A percentile compares a stretch with the other conserved stretches of the same genome.
Evolutionary conservation across 35 echinoderm and acorn worm genomes (phyloP).

Genomic region (Strongylocentrotus purpuratus): DNA sequence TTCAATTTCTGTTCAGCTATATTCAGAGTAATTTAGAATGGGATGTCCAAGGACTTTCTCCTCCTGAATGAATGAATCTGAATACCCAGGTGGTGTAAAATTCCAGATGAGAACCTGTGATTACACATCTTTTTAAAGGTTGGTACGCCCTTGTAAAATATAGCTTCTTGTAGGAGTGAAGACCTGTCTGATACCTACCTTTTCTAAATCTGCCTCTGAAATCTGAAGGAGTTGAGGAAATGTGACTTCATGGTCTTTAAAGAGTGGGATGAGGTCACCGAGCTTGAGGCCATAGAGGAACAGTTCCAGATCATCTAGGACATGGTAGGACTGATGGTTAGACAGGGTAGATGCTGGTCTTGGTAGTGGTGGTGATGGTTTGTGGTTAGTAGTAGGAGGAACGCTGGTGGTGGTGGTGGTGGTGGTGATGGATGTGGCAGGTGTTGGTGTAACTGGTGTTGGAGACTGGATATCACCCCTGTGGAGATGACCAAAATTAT

Average conservation of each 20-base stretch:
- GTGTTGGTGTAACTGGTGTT: not conserved
- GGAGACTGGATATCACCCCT: not conserved
- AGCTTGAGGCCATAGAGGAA: slow-evolving; percentile 88
- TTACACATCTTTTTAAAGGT: no score
- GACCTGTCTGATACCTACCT: slow-evolving; percentile 47
- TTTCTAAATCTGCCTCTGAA: slow-evolving; percentile 85
- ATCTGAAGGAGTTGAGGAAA: slow-evolving; percentile 79
- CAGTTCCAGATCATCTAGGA: slow-evolving; percentile 78
- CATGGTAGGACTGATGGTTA: slow-evolving; percentile 33
- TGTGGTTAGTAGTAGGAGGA: slow-evolving; percentile 22
- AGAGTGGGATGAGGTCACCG: slow-evolving; percentile 67
- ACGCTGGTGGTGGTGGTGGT: not conserved
- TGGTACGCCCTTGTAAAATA: no score
- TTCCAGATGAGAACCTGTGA: no score
- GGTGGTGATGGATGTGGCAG: slow-evolving; percentile 20
- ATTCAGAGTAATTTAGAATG: no score
- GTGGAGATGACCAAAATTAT: not conserved
- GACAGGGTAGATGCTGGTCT: not conserved
- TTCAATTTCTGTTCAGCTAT: no score
- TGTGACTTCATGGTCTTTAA: slow-evolving; percentile 65
- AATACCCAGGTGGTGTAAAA: no score
- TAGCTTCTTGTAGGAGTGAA: no score
- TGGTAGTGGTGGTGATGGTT: slow-evolving; percentile 6
- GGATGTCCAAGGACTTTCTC: no score
- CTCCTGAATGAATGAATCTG: no score